These are phyloP conservation scores for Gila robusta DNA, from an alignment of 2,797 vertebrate species.

Conservation along the genomic window DNA sequence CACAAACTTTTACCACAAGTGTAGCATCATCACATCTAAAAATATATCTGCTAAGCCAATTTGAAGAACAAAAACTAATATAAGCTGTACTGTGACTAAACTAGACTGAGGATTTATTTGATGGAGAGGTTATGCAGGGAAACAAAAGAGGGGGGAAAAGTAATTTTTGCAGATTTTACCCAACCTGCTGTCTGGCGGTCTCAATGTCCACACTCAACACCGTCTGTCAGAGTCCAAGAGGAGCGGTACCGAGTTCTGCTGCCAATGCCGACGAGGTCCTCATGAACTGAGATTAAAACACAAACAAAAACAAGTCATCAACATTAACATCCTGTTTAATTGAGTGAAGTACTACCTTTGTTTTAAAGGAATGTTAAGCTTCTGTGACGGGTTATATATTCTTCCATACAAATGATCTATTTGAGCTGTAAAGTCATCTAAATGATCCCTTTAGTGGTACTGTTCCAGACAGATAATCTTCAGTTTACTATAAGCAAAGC, in stretches of 20 bases:
- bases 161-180: conserved; percentile 1
- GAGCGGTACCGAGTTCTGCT: background rate
- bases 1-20: background rate
- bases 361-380: background rate
- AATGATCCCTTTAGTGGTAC: background rate
- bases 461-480: background rate
- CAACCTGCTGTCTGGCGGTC: conserved; percentile 14
- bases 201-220: conserved; percentile 14
- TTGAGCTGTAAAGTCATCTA: background rate
- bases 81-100: background rate
- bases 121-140: background rate
- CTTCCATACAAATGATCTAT: background rate
- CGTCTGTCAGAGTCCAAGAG: conserved; percentile 10
- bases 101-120: background rate
- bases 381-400: background rate
- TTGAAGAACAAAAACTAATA: background rate
- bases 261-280: background rate
- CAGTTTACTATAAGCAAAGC: background rate
- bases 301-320: background rate
- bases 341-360: background rate
- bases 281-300: conserved; percentile 4
- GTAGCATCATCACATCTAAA: background rate
- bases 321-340: background rate
- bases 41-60: conserved; percentile 2
- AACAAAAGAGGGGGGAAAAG: background rate